Percentiles rank a stretch among this genome's conserved stretches.
Evolutionary conservation across 2,113 vertebrate species (phyloP).

Genomic region (Salvelinus namaycush): DNA sequence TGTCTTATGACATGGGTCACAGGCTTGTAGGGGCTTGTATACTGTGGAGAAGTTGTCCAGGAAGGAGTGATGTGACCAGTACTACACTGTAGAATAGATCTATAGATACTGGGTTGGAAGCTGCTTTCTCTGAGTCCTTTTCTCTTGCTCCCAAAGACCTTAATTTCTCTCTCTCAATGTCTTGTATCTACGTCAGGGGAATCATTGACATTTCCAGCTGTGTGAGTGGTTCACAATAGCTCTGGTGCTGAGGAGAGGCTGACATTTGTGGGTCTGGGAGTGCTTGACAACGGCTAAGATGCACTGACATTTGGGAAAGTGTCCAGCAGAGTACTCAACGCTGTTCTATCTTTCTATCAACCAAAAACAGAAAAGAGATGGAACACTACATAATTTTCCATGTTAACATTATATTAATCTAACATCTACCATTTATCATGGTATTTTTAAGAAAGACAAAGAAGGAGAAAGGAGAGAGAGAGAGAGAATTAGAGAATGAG

Average conservation of each 20-base stretch:
- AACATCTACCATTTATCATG: constrained; percentile 8
- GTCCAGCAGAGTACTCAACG: constrained; percentile 21
- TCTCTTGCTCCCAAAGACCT: constrained; percentile 26
- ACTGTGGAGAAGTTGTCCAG: too few species aligned
- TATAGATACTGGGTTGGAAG: background rate
- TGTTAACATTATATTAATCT: constrained; percentile 46
- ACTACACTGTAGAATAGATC: background rate
- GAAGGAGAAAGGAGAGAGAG: background rate
- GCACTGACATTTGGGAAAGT: constrained; percentile 70
- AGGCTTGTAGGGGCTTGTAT: too few species aligned
- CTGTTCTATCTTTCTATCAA: background rate
- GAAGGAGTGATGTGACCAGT: too few species aligned
- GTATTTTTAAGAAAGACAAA: constrained; percentile 42
- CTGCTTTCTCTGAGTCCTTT: constrained; percentile 9
- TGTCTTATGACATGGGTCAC: too few species aligned
- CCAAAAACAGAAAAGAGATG: background rate
- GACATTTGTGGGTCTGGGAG: constrained; percentile 64
- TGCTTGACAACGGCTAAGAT: constrained; percentile 53
- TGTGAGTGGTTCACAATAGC: constrained; percentile 57
- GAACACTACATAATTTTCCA: background rate
- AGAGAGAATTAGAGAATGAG: background rate
- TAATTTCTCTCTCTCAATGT: constrained; percentile 1
- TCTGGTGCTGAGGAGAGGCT: constrained; percentile 58
- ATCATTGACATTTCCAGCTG: constrained; percentile 70
- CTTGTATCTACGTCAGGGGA: constrained; percentile 38